Base-by-base conservation (phyloP, 2,888 invertebrate species). In the Amiota communis region DNA sequence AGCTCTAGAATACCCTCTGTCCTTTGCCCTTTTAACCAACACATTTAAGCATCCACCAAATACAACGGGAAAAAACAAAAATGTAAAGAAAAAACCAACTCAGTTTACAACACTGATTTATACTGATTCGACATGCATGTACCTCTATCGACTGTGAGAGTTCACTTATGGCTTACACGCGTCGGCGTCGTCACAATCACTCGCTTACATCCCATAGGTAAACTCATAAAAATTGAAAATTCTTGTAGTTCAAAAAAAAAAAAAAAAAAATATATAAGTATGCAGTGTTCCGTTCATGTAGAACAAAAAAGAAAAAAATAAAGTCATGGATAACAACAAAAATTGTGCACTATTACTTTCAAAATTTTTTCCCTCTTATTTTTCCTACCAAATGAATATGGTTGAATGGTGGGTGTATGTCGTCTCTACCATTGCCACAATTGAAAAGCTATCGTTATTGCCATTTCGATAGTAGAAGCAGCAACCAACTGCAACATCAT, bases 391-490 rank as follows among this genome's bases (percentile, higher is more conserved):
- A 64, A 64, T 36, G 36, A 15, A 17, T 59, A 15, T 48, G 48
- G 23, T 23, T 23, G 23, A 23, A 23, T 23, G 2, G n/a, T 53
- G 53, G 51, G 48, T 36, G 20, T 68, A 6, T 53, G 53, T 13
- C 68, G 47, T 23, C 23, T 23, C 36, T 46, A 20, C 13, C 63
- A 63, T 47, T 69, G 74, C 79, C 77, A 76, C 81, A 81, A 81
- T 80, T 79, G 82, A 84, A 84, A 84, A 79, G 79, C 80, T 78
- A 78, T 78, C 81, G 80, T 80, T 83, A 78, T 80, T 80, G 78
- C 78, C 76, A 78, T 77, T 80, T 81, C 77, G 81, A 74, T 78
- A 72, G 77, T 73, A 73, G 65, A 8, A 11, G 23, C 17, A 9
- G 69, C 70, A 23, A 36, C 59, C 68, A 56, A 46, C 59, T 61